These are phyloP conservation scores for Chesias legatella DNA, from an alignment of 2,888 invertebrate genomes.

Conservation along the genomic window DNA sequence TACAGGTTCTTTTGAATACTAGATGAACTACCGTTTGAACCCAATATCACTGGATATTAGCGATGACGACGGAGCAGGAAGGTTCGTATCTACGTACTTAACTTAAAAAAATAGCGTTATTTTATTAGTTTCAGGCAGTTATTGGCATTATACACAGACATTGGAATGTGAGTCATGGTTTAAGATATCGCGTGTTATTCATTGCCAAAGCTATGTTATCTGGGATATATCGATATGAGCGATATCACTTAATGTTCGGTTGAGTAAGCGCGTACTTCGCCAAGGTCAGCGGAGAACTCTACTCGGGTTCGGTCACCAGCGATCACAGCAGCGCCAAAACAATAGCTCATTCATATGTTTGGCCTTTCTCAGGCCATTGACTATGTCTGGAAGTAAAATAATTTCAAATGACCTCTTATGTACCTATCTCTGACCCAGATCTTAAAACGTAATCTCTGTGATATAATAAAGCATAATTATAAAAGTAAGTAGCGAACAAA, in stretches of 20 bases:
- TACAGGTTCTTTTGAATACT: no score
- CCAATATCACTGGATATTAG: no score
- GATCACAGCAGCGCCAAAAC: background rate
- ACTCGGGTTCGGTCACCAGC: background rate
- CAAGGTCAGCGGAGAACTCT: slow-evolving; percentile 9
- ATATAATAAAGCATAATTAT: slow-evolving; percentile 10
- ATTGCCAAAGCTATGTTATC: slow-evolving; percentile 18
- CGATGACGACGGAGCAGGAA: no score
- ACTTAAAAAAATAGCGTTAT: no score
- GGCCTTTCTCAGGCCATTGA: slow-evolving; percentile 21
- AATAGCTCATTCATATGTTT: slow-evolving; percentile 7
- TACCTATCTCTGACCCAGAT: slow-evolving; percentile 25
- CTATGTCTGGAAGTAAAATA: slow-evolving; percentile 18
- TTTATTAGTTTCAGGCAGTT: no score
- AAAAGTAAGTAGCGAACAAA: no score
- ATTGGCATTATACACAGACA: slow-evolving; percentile 4
- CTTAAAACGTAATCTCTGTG: slow-evolving; percentile 16
- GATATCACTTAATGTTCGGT: slow-evolving; percentile 17
- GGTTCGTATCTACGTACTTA: no score
- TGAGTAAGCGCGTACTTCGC: slow-evolving; percentile 5
- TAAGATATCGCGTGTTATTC: slow-evolving; percentile 13
- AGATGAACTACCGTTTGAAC: no score
- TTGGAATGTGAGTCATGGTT: slow-evolving; percentile 18
- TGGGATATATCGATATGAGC: slow-evolving; percentile 17
- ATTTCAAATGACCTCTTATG: slow-evolving; percentile 9